Conservation (phyloP, 2,888 invertebrate genomes). For the Phortica okadai region DNA sequence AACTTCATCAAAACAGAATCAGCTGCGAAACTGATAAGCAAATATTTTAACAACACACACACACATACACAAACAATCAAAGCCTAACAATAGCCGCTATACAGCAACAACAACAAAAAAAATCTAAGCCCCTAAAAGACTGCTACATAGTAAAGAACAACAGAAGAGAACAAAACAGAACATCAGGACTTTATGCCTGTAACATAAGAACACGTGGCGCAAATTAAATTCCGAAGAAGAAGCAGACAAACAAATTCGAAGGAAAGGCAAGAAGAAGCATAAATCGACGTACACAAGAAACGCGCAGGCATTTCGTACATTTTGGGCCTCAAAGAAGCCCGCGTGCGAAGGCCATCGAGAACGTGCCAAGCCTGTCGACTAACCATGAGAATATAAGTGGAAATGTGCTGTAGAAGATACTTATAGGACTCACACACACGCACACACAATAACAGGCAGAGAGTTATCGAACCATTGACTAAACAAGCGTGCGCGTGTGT, state of each 20-base stretch:
- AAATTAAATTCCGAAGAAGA: conserved; percentile 19
- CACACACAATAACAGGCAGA: neutral
- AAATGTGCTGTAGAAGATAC: conserved; percentile 3
- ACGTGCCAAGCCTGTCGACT: conserved; percentile 36
- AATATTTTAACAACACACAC: conserved; percentile 48
- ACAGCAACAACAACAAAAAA: neutral
- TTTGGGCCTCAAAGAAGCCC: too few relatives aligned
- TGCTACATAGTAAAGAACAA: conserved; percentile 35
- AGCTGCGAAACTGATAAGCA: conserved; percentile 65
- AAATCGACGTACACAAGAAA: conserved; percentile 13
- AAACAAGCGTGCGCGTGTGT: neutral
- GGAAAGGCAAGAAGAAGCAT: conserved; percentile 37
- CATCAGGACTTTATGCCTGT: conserved; percentile 2
- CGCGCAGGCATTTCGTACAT: neutral
- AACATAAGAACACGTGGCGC: conserved; percentile 47
- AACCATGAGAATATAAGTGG: conserved; percentile 26
- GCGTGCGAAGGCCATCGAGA: neutral
- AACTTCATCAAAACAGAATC: conserved; percentile 70
- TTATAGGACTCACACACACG: neutral
- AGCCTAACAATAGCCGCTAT: neutral
- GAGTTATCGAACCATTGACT: too few relatives aligned
- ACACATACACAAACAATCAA: neutral
- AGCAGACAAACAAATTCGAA: conserved; percentile 41
- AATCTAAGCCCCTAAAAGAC: conserved; percentile 54
- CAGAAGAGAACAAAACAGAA: neutral